Evolutionary conservation across 2,113 vertebrate genomes (phyloP).

Genomic region (Verasper variegatus): DNA sequence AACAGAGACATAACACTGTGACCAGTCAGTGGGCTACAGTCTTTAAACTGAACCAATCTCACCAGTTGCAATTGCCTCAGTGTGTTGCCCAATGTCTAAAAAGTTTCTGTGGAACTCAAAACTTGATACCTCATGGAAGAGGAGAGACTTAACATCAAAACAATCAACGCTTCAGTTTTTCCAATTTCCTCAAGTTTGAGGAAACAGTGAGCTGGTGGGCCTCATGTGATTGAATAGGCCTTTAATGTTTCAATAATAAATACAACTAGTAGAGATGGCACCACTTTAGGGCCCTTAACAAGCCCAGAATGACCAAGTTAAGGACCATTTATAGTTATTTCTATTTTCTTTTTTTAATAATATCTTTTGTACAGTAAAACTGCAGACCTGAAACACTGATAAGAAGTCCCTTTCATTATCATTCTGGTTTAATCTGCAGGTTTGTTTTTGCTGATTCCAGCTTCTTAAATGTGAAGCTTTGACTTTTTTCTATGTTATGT

Average conservation of each 20-base stretch:
- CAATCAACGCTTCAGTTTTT: neutral
- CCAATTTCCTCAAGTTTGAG: constrained; percentile 33
- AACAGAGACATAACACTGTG: neutral
- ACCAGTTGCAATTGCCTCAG: neutral
- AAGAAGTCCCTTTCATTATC: neutral
- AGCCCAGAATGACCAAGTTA: too few relatives aligned
- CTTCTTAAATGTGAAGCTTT: neutral
- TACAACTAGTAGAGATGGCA: constrained; percentile 30
- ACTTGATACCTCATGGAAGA: too few relatives aligned
- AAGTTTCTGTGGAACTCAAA: too few relatives aligned
- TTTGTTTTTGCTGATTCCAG: neutral
- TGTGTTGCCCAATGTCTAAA: too few relatives aligned
- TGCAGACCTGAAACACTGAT: neutral
- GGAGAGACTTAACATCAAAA: constrained; percentile 5
- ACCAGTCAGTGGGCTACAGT: neutral
- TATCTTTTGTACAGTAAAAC: neutral
- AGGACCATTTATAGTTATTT: too few relatives aligned
- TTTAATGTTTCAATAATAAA: constrained; percentile 46
- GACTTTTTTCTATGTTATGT: neutral
- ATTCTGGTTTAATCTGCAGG: neutral
- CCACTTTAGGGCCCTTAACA: neutral
- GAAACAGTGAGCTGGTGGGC: constrained; percentile 24
- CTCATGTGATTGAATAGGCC: constrained; percentile 22
- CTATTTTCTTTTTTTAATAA: too few relatives aligned
- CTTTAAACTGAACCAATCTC: neutral